Conservation (phyloP, 2,797 vertebrate species). For the Arremon aurantiirostris region DNA sequence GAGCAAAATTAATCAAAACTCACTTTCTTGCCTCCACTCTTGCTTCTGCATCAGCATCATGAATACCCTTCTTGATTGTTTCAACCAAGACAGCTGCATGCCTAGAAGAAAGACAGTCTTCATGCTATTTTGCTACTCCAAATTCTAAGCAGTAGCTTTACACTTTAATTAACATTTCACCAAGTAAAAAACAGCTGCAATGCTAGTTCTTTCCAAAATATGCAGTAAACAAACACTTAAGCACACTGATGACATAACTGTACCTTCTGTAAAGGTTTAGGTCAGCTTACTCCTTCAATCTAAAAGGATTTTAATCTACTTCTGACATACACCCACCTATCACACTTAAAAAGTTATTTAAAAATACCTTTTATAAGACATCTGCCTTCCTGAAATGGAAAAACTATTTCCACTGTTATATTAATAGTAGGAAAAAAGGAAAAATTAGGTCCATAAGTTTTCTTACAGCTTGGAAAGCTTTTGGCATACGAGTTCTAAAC, state of each 20-base stretch:
- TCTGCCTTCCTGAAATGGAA: neutral
- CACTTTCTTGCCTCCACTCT: conserved; percentile 98
- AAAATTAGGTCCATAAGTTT: neutral
- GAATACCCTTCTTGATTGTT: conserved; percentile 96
- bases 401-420: neutral
- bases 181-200: neutral
- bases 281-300: neutral
- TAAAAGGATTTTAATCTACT: neutral
- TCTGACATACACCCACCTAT: neutral
- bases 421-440: neutral
- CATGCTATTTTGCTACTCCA: neutral
- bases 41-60: conserved; percentile 95
- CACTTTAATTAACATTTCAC: neutral
- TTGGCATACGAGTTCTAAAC: accelerated
- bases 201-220: neutral
- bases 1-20: conserved; percentile 54
- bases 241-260: neutral
- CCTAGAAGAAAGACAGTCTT: conserved; percentile 73
- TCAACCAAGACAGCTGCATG: conserved; percentile 93
- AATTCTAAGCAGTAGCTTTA: neutral
- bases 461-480: neutral
- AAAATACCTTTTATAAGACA: neutral
- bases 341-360: neutral
- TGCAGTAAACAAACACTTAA: neutral
- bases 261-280: neutral